Evolutionary conservation across 2,797 vertebrate genomes (phyloP), one percentile per base, ranked within the genome.

Genomic region (Malurus splendens): DNA sequence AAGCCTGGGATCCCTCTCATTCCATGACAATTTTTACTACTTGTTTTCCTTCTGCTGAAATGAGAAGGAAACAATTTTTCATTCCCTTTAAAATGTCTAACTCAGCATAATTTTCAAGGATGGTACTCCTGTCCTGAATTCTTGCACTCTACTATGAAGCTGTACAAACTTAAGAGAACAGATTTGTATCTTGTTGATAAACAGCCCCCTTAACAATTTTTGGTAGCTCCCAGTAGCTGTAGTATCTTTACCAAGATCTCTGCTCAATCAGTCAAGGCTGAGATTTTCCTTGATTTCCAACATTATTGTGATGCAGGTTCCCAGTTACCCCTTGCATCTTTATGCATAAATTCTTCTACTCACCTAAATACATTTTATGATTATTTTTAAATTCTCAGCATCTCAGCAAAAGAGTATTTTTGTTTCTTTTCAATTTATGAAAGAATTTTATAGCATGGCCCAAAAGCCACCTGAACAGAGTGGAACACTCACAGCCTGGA

Each of bases 231-330:
- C 56, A 59, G 38, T 28, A 65, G 33, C 47, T 24, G 33, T 3
- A 66, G 23, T 5, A 6, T 51, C 41, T 52, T 70, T 51, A 89
- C 41, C 38, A 86, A 81, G 38, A 48, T 6, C 36, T 54, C 33
- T 66, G 20, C 15, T 48, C 41, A 48, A 32, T 17, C n/a, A 55
- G n/a, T 9, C 25, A 81, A 78, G 39, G n/a, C 17, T 50, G 38
- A 44, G 24, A 17, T 48, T 59, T 65, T 48, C 28, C 20, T 50
- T 10, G 3, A 6, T 55, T 86, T 62, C 33, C 55, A 47, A 1
- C 10, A 33, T 2, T 14, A 67, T 14, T 1, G 0, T 1, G 3
- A 57, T 20, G 24, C 18, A 70, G 33, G 19, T 4, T 82, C 16
- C 42, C 36, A 4, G 14, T 30, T 42, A 61, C 8, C 36, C 13